phyloP scores from a whole-genome alignment of 2,797 vertebrate genomes.

The Vireo griseus region DNA sequence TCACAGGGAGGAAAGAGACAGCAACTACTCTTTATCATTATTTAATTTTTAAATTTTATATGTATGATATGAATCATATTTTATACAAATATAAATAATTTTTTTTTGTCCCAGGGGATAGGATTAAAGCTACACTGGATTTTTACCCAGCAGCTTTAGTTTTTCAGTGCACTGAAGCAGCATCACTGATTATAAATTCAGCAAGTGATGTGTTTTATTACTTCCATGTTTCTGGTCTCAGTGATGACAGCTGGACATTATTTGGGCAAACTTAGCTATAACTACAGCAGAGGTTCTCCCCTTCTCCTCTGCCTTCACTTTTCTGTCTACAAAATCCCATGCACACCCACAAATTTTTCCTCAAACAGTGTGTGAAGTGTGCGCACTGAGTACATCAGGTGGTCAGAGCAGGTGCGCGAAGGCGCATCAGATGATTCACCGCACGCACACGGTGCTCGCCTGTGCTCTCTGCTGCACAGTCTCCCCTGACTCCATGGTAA shows the following conservation, averaged over 20 bases:
- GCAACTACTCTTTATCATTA: background rate
- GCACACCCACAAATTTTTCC: accelerated
- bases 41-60: background rate
- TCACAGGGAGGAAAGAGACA: background rate
- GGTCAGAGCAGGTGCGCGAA: background rate
- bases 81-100: background rate
- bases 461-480: background rate
- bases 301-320: background rate
- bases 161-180: background rate
- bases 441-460: accelerated
- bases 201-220: background rate
- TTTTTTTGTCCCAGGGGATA: background rate
- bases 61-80: background rate
- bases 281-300: background rate
- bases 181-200: background rate
- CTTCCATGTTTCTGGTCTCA: background rate
- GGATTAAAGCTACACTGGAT: background rate
- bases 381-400: background rate
- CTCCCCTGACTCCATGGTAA: background rate
- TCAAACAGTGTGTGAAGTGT: background rate
- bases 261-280: background rate
- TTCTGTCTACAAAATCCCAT: background rate
- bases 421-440: accelerated
- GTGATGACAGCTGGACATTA: background rate
- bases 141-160: background rate